Conservation (phyloP, 2,113 vertebrate species). For the Pygoscelis adeliae region DNA sequence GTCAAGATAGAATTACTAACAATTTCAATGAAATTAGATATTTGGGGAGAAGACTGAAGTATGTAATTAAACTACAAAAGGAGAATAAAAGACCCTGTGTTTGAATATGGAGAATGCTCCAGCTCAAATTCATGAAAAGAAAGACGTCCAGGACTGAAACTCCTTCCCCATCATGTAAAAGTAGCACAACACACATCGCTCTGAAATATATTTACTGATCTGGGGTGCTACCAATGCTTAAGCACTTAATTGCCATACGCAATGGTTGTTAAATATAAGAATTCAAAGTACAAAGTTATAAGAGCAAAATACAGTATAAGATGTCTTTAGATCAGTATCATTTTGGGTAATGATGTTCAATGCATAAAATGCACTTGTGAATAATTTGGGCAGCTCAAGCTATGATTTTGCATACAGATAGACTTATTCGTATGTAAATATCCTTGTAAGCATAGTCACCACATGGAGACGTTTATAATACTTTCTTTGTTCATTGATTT, state of each 20-base stretch:
- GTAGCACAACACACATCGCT: background rate
- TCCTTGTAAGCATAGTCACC: background rate
- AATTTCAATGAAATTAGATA: constrained; percentile 14
- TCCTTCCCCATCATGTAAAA: background rate
- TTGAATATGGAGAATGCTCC: background rate
- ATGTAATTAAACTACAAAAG: constrained; percentile 23
- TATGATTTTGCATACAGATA: background rate
- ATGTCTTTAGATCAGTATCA: background rate
- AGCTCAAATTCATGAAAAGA: background rate
- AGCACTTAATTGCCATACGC: background rate
- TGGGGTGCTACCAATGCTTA: background rate
- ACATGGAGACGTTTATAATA: background rate
- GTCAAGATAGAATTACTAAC: constrained; percentile 13
- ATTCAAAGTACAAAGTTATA: background rate
- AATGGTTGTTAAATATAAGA: background rate
- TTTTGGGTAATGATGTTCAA: background rate
- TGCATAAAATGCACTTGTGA: background rate
- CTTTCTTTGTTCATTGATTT: background rate
- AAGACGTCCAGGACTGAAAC: background rate
- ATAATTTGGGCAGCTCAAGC: background rate
- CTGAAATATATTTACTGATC: background rate
- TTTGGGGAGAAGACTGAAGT: background rate
- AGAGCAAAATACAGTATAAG: background rate
- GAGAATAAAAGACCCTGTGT: background rate
- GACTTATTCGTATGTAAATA: constrained; percentile 2